Base-by-base conservation (phyloP, 2,113 vertebrate genomes). In the Mobula birostris region DNA sequence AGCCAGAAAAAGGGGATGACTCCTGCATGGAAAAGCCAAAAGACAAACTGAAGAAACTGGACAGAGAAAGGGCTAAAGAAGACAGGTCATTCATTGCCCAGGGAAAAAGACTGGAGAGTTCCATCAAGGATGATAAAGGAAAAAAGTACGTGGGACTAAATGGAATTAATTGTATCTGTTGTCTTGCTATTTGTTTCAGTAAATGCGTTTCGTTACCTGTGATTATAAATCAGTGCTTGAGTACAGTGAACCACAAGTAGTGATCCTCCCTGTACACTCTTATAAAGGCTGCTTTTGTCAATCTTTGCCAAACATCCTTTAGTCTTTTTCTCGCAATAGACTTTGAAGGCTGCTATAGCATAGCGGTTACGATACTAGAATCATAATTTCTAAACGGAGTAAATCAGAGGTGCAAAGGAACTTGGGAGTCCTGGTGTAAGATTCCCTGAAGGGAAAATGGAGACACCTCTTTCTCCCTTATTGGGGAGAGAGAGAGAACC, bases 1-100 rank as follows among this genome's bases (percentile, higher is more conserved):
- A 99, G 96, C 98, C 98, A 95, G 98, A 99, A 95, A 98, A 97
- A 96, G 95, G 96, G 87, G 98, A 99, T 94, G 98, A 98, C 94
- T 97, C 95, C 94, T 97, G 99, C 94, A 94, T 96, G 94, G 98
- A 99, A 95, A 99, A 97, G 94, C 94, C 95, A 95, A 99, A 98
- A 96, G 98, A 99, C 94, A 99, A 98, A 95, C 80, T 95, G 94
- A 99, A 98, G 96, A 99, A 98, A 96, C 95, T 96, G 94, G 99
- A 99, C 94, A 98, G 97, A 96, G 98, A 98, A 94, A 95, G 96
- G 96, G 96, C 96, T 94, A 98, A 97, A 96, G 99, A 99, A 94
- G 98, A 99, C 95, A 96, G 98, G 96, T 95, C 92, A 40, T 87
- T 96, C 88, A 96, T 96, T 58, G 95, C 95, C 58, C 94, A 94